phyloP scores from a whole-genome alignment of 2,113 vertebrate genomes.

The Xenopus borealis region DNA sequence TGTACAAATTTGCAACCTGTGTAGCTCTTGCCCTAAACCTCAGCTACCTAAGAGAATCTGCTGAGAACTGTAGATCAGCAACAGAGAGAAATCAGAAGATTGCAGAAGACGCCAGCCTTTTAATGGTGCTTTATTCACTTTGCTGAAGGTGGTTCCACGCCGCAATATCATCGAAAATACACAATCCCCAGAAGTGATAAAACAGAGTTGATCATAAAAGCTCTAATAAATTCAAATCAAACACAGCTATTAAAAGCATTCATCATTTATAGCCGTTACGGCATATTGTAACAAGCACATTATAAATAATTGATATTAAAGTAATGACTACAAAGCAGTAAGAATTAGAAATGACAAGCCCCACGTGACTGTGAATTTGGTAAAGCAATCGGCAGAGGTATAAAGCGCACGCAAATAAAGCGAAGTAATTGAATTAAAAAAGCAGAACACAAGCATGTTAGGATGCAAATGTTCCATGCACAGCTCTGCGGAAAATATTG shows the following conservation, averaged over 20 bases:
- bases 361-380: background rate
- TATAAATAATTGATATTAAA: slow-evolving; percentile 6
- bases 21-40: too few species aligned
- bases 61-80: background rate
- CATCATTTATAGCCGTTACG: background rate
- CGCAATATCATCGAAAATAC: background rate
- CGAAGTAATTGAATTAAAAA: background rate
- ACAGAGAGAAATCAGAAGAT: background rate
- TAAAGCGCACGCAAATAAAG: background rate
- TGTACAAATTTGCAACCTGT: too few species aligned
- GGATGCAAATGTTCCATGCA: background rate
- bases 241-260: background rate
- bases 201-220: background rate
- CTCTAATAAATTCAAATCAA: background rate
- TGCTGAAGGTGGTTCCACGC: too few species aligned
- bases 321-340: background rate
- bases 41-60: too few species aligned
- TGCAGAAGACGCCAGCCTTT: background rate
- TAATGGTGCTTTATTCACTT: too few species aligned
- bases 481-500: too few species aligned
- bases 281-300: background rate
- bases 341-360: background rate
- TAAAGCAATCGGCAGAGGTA: background rate
- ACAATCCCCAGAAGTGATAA: background rate
- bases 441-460: background rate